Conservation (phyloP, 2,797 vertebrate genomes). For the Zenarchopterus dispar region DNA sequence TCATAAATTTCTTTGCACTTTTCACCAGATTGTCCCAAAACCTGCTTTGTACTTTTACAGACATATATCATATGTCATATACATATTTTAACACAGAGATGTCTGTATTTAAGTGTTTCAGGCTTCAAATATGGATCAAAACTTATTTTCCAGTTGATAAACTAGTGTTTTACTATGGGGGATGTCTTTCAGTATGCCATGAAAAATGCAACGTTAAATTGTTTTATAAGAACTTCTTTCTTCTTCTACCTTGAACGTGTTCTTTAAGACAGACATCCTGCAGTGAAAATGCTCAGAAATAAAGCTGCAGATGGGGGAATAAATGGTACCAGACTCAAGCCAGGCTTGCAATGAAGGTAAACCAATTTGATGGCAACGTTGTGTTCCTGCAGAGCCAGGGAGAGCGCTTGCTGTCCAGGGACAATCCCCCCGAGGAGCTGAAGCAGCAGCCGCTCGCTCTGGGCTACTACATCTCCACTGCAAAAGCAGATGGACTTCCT, state of each 20-base stretch:
- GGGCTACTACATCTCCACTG: constrained; percentile 97
- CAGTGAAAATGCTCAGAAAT: constrained; percentile 1
- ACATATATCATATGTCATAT: too few species aligned
- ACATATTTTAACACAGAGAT: too few species aligned
- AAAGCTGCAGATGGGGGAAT: constrained; percentile 8
- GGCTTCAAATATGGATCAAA: too few species aligned
- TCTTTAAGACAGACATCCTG: background rate
- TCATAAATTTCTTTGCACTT: too few species aligned
- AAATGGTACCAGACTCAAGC: background rate
- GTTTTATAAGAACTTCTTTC: too few species aligned
- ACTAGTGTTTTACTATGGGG: too few species aligned
- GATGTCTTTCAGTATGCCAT: too few species aligned
- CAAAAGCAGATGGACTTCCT: constrained; percentile 93
- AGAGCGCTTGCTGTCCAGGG: constrained; percentile 93
- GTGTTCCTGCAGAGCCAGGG: constrained; percentile 87
- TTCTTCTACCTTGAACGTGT: background rate
- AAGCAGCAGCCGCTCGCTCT: constrained; percentile 97
- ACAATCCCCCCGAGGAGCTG: constrained; percentile 93
- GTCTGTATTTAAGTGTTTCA: too few species aligned
- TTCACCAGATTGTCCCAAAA: too few species aligned
- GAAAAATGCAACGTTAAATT: too few species aligned
- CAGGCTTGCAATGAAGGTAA: constrained; percentile 1
- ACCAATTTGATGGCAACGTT: constrained; percentile 21
- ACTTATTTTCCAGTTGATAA: too few species aligned
- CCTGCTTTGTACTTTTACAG: too few species aligned